These are phyloP conservation scores for Myopa testacea DNA, from an alignment of 2,888 invertebrate species.

Conservation along the genomic window DNA sequence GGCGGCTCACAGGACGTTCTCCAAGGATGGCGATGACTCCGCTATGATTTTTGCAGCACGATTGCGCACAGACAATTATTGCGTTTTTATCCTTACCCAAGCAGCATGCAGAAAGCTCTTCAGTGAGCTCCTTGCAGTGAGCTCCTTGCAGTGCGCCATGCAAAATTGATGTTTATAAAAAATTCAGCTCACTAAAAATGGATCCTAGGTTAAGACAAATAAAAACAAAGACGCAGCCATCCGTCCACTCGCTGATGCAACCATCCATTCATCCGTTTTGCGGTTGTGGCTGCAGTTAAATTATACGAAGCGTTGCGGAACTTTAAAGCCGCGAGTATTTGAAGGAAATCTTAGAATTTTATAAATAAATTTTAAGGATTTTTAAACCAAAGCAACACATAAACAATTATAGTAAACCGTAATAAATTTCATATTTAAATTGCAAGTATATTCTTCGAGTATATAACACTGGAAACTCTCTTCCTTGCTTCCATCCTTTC, in stretches of 20 bases:
- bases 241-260: neutral
- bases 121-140: neutral
- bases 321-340: neutral
- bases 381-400: neutral
- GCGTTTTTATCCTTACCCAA: neutral
- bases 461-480: too few species aligned
- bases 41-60: slow-evolving; percentile 20
- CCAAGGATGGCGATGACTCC: neutral
- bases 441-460: neutral
- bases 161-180: slow-evolving; percentile 33
- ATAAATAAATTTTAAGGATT: neutral
- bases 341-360: neutral
- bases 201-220: neutral
- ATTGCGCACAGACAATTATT: slow-evolving; percentile 30
- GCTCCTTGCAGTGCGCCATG: slow-evolving; percentile 8
- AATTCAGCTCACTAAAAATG: slow-evolving; percentile 12
- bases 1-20: neutral
- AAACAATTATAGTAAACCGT: neutral
- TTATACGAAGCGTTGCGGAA: slow-evolving; percentile 30
- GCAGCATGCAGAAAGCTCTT: neutral
- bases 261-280: slow-evolving; percentile 22
- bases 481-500: too few species aligned
- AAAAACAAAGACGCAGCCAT: neutral
- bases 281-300: slow-evolving; percentile 24
- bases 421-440: too few species aligned